Evolutionary conservation across 1,140 invertebrate genomes (phyloP).

Genomic region (Platyura marginata): DNA sequence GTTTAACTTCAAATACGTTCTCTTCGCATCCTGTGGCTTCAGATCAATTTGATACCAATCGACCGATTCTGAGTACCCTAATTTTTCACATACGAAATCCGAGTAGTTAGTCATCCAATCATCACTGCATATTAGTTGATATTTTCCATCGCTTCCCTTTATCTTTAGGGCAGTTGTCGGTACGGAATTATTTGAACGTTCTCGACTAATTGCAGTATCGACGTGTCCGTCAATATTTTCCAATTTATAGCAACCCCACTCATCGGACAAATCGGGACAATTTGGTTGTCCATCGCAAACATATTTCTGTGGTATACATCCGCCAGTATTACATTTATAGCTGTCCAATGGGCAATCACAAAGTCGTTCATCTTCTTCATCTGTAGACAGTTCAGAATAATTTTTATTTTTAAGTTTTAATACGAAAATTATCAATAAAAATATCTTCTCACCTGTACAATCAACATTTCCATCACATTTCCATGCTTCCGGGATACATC

Average conservation of each 20-base stretch:
- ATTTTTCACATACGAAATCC: conserved; percentile 29
- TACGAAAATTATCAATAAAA: background rate
- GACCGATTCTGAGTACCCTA: no score
- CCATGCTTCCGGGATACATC: conserved; percentile 37
- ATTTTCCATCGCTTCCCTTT: conserved; percentile 12
- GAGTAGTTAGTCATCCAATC: conserved; percentile 33
- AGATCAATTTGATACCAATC: conserved; percentile 18
- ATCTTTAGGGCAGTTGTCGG: conserved; percentile 6
- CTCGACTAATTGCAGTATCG: conserved; percentile 2
- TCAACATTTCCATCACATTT: conserved; percentile 45
- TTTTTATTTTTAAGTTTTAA: background rate
- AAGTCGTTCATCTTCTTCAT: conserved; percentile 43
- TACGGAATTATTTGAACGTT: no score
- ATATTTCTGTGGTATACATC: conserved; percentile 31
- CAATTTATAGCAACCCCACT: conserved; percentile 35
- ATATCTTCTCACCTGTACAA: conserved; percentile 28
- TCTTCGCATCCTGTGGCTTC: conserved; percentile 18
- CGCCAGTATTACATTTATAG: conserved; percentile 36
- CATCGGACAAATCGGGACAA: conserved; percentile 42
- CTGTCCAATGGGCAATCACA: conserved; percentile 35
- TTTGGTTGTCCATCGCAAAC: conserved; percentile 39
- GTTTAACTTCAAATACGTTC: conserved; percentile 11
- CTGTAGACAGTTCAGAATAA: conserved; percentile 5
- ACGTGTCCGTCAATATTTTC: conserved; percentile 7
- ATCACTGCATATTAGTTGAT: conserved; percentile 29